Percentiles rank a stretch among this genome's conserved stretches.
Conservation (phyloP, 2,113 vertebrate species). For the Donacobius atricapilla region DNA sequence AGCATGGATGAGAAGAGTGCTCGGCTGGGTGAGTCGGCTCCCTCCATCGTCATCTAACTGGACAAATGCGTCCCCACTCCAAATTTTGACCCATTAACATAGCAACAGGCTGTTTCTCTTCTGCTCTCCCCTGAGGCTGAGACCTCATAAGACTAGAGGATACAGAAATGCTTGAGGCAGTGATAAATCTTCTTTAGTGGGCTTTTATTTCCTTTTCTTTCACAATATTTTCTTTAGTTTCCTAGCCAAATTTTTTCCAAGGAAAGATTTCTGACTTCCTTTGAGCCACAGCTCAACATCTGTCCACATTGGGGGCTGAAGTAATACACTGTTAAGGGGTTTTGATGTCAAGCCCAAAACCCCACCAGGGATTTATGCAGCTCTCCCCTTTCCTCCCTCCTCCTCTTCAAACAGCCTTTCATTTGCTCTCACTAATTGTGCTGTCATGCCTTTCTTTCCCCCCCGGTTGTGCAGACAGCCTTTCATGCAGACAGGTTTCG, state of each 20-base stretch:
- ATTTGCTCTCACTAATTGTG: constrained; percentile 59
- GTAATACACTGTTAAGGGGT: constrained; percentile 66
- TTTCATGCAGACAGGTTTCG: constrained; percentile 35
- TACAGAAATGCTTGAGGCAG: constrained; percentile 54
- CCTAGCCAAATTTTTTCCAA: constrained; percentile 66
- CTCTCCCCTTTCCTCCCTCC: constrained; percentile 61
- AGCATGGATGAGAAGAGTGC: background rate
- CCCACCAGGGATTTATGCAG: constrained; percentile 65
- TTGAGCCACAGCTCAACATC: constrained; percentile 70
- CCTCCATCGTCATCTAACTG: background rate
- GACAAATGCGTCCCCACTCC: background rate
- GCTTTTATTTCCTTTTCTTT: constrained; percentile 70
- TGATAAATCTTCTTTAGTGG: constrained; percentile 71
- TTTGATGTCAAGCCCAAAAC: constrained; percentile 73
- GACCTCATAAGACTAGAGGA: constrained; percentile 56
- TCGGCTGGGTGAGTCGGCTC: accelerated
- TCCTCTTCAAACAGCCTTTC: constrained; percentile 55
- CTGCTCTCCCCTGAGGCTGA: background rate
- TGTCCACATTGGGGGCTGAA: constrained; percentile 68
- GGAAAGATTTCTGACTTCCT: constrained; percentile 73
- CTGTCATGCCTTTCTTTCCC: constrained; percentile 49
- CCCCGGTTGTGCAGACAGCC: constrained; percentile 44
- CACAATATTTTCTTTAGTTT: constrained; percentile 73
- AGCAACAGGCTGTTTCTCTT: constrained; percentile 47
- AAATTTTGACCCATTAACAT: constrained; percentile 26